These are phyloP conservation scores for Dione juno DNA, from an alignment of 2,888 invertebrate genomes.

Conservation along the genomic window DNA sequence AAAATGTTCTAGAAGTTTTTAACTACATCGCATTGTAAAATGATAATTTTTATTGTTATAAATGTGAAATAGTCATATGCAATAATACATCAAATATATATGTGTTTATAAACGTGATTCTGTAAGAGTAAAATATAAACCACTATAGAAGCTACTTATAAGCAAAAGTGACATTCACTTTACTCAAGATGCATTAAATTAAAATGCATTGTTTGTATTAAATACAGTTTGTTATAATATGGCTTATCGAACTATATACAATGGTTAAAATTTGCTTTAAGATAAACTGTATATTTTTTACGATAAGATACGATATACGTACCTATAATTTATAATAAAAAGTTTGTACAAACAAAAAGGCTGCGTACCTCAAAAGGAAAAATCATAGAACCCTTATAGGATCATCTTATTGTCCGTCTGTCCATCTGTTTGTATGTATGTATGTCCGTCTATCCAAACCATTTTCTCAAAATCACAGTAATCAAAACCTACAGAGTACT, in stretches of 20 bases:
- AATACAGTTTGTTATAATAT: not conserved
- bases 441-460: no score
- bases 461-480: no score
- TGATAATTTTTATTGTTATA: not conserved
- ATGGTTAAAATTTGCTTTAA: constrained; percentile 15
- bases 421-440: no score
- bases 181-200: not conserved
- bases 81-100: not conserved
- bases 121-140: not conserved
- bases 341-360: no score
- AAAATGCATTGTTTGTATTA: not conserved
- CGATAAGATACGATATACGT: no score
- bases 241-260: not conserved
- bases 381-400: no score
- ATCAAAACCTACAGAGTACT: no score
- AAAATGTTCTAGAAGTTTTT: constrained; percentile 10
- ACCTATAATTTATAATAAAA: no score
- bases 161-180: not conserved
- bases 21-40: not conserved
- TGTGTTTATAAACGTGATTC: not conserved
- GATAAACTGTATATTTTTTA: not conserved
- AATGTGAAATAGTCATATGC: not conserved
- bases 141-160: not conserved
- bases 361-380: no score
- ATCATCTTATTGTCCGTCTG: no score